A percentile compares a stretch with the other conserved stretches of the same genome.
Evolutionary conservation across 2,797 vertebrate species (phyloP).

Genomic region (Xerus rutilus): DNA sequence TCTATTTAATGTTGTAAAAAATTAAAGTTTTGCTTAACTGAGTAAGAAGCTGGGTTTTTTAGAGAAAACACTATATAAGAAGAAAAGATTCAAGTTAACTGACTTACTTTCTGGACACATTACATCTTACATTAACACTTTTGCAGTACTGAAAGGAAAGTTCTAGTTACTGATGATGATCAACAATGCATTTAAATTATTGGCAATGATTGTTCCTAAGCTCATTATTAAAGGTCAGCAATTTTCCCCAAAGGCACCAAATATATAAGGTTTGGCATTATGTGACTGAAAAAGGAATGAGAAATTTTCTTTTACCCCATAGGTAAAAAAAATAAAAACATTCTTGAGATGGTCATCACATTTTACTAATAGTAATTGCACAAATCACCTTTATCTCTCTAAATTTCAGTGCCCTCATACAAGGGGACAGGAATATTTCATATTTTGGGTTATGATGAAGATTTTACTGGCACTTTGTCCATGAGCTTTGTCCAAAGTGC

Average conservation of each 20-base stretch:
- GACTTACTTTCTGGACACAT: not conserved
- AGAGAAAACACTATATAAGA: not conserved
- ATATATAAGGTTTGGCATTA: slow-evolving; percentile 31
- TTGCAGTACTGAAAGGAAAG: not conserved
- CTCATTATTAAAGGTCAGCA: slow-evolving; percentile 62
- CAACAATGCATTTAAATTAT: slow-evolving; percentile 38
- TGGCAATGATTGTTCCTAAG: slow-evolving; percentile 68
- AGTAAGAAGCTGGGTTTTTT: slow-evolving; percentile 25
- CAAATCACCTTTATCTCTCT: slow-evolving; percentile 12
- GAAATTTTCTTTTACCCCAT: slow-evolving; percentile 29
- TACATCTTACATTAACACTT: slow-evolving; percentile 34
- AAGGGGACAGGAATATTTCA: not conserved
- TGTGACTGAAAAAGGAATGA: slow-evolving; percentile 21
- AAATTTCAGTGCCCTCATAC: slow-evolving; percentile 48
- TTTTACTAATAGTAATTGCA: slow-evolving; percentile 55
- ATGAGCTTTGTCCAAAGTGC: not conserved
- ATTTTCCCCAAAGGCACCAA: not conserved
- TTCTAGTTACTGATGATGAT: slow-evolving; percentile 40
- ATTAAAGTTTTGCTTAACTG: not conserved
- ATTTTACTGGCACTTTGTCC: not conserved
- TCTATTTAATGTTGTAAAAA: slow-evolving; percentile 32
- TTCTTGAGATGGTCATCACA: slow-evolving; percentile 60
- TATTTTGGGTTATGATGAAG: not conserved
- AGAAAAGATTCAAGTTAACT: not conserved
- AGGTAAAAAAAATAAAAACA: slow-evolving; percentile 62